Evolutionary conservation across 2,888 invertebrate genomes (phyloP).

Genomic region (Habrosyne pyritoides): DNA sequence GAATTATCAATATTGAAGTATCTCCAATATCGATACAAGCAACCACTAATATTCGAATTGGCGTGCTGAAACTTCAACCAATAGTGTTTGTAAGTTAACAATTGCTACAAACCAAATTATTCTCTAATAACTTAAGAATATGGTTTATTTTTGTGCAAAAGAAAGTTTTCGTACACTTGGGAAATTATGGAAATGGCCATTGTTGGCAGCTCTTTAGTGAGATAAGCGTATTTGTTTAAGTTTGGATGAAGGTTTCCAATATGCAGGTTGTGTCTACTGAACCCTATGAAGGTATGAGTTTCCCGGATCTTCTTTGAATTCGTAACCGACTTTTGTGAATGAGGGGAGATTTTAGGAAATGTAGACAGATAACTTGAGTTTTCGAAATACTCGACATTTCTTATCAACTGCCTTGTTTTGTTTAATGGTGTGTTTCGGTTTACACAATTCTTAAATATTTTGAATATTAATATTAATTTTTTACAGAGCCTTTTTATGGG

Average conservation of each 20-base stretch:
- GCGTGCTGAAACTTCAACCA: constrained; percentile 33
- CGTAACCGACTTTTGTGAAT: background rate
- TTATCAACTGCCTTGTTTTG: too few relatives aligned
- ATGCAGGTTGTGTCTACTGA: background rate
- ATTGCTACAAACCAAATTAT: background rate
- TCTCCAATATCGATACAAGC: constrained; percentile 45
- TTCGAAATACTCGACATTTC: too few relatives aligned
- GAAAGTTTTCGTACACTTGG: constrained; percentile 40
- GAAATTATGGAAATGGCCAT: constrained; percentile 60
- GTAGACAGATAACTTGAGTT: too few relatives aligned
- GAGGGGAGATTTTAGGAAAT: background rate
- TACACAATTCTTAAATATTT: too few relatives aligned
- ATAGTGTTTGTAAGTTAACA: background rate
- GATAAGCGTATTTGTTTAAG: constrained; percentile 57
- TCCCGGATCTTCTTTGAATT: background rate
- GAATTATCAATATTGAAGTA: constrained; percentile 36
- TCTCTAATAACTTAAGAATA: background rate
- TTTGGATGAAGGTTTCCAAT: constrained; percentile 37
- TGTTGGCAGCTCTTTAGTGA: constrained; percentile 61
- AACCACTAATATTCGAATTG: constrained; percentile 49
- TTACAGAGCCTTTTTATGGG: too few relatives aligned
- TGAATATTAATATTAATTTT: too few relatives aligned
- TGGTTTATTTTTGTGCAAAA: background rate
- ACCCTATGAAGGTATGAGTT: background rate
- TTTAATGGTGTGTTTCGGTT: too few relatives aligned